phyloP scores from a whole-genome alignment of 35 echinoderm and acorn worm genomes.

The Patiria miniata region DNA sequence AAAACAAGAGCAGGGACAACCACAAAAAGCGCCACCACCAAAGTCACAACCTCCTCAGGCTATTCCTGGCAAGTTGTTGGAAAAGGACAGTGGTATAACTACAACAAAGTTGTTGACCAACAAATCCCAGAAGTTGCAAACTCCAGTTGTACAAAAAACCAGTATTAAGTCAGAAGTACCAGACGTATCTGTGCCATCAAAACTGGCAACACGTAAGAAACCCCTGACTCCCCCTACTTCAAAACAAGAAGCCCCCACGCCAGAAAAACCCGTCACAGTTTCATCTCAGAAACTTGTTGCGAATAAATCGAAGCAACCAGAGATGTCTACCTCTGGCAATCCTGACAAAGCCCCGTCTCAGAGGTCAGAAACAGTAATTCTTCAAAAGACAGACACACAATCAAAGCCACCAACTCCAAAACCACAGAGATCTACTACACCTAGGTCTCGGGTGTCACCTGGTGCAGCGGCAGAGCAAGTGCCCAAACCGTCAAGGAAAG shows the following conservation, averaged over 20 bases:
- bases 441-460: not conserved
- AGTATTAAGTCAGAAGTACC: not conserved
- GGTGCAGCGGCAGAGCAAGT: not conserved
- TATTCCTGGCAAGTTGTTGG: not conserved
- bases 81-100: not conserved
- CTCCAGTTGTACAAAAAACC: not conserved
- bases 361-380: not conserved
- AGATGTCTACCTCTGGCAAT: not conserved
- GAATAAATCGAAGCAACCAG: not conserved
- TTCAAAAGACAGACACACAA: not conserved
- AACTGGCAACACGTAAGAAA: not conserved
- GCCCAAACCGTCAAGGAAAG: not conserved
- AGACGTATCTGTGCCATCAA: not conserved
- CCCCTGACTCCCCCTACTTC: not conserved
- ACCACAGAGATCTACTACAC: conserved; percentile 3
- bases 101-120: not conserved
- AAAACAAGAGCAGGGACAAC: not conserved
- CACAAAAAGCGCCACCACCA: not conserved
- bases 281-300: not conserved
- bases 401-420: not conserved
- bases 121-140: not conserved
- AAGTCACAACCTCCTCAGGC: not conserved
- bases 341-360: not conserved
- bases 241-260: not conserved
- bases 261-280: not conserved